Base-by-base conservation (phyloP, 2,888 invertebrate species). In the Hydraecia micacea region DNA sequence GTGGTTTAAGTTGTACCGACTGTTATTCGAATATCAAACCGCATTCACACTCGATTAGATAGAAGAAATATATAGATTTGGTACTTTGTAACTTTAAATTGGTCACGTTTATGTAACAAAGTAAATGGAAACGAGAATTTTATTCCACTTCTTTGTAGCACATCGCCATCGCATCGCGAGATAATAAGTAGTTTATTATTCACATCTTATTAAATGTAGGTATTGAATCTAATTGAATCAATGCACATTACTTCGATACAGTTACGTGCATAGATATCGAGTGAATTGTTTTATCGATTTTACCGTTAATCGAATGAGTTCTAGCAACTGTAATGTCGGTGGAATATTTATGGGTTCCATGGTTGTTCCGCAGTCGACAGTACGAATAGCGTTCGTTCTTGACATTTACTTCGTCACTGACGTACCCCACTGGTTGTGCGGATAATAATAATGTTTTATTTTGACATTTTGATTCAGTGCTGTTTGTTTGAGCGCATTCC, bases 391-490 rank as follows among this genome's bases (percentile, higher is more conserved):
- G 81, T 87, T 85, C 81, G 82, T 85, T 87, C 89, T 84, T 88
- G 88, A 85, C 88, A 87, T 88, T 89, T 86, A 85, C 85, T 86
- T 77, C 77, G 80, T 80, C 79, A 84, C 77, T 80, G 77, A 85
- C 77, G 83, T 88, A 83, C 83, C 82, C 77, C 73, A 85, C 65
- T 52, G 72, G 75, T 86, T 79, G 79, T 81, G 77, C 70, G 62
- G 83, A 71, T 88, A 87, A 88, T 87, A 87, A 86, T 84, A 88
- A 71, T 87, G 89, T 88, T 86, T 81, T 85, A 84, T 87, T 84
- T 86, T 86, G 87, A 88, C 88, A 87, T 88, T 88, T 87, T 79
- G 78, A 81, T 88, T 86, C 73, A 86, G 79, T 84, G 78, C 65
- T 66, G 84, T 84, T 84, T 83, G 77, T 84, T 85, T 79, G 83